Evolutionary conservation across 2,797 vertebrate species (phyloP).

Genomic region (Macropus fuliginosus): DNA sequence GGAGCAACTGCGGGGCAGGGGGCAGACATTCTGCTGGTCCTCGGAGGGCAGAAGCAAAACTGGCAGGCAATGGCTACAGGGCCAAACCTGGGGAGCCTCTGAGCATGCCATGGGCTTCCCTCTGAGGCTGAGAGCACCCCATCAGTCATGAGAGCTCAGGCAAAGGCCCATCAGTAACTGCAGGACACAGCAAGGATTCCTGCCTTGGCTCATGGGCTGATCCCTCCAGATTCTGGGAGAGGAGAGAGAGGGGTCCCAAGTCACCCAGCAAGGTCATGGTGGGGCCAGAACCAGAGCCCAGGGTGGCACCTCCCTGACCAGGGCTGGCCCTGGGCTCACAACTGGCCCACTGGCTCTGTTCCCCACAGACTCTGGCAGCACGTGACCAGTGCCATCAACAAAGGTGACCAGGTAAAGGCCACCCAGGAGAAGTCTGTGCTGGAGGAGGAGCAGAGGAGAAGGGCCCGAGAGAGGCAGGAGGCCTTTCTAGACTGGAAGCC

Average conservation of each 20-base stretch:
- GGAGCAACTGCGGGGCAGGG: too few relatives aligned
- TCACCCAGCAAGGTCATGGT: neutral
- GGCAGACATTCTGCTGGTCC: neutral
- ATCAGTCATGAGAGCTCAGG: neutral
- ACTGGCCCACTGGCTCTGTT: accelerated
- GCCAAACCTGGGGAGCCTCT: neutral
- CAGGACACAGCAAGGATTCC: neutral
- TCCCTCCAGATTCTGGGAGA: neutral
- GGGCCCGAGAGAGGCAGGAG: slow-evolving; percentile 89
- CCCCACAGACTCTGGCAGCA: slow-evolving; percentile 93
- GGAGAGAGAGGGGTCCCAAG: neutral
- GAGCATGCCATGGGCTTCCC: neutral
- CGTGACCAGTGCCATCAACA: slow-evolving; percentile 93
- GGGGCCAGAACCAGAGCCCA: neutral
- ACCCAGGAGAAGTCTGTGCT: slow-evolving; percentile 95
- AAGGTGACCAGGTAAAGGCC: slow-evolving; percentile 93
- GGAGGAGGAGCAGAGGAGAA: slow-evolving; percentile 93
- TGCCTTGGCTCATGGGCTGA: neutral
- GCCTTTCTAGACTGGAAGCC: slow-evolving; percentile 86
- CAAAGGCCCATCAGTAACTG: too few relatives aligned
- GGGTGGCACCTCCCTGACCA: neutral
- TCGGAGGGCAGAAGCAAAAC: neutral
- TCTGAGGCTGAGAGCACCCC: neutral
- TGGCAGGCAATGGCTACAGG: neutral
- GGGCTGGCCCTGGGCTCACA: neutral